Base-by-base conservation (phyloP, 2,113 vertebrate species). In the Xiphorhynchus elegans region DNA sequence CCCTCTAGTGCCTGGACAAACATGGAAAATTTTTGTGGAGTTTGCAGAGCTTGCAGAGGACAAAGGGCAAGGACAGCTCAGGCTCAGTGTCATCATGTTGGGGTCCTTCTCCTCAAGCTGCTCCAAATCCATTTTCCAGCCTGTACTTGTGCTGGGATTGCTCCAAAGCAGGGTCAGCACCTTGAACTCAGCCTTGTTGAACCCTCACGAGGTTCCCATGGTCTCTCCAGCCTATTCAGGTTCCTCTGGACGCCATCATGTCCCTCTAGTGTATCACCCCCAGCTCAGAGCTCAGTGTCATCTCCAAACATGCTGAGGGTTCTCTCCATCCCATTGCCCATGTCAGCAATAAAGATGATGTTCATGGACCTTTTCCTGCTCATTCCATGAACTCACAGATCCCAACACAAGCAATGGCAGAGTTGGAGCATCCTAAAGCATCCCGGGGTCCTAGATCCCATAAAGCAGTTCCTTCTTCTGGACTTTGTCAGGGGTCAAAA, bases 1-100 rank as follows among this genome's bases (percentile, higher is more conserved):
- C 95, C 85, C 95, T 90, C 93, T 95, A 93, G 95, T 69, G 95
- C 93, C 91, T 35, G 16, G 3, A 17, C 73, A 89, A 68, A 79
- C 8, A 0, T 2, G 40, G 40, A 40, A 40, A 40, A 40, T 12
- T 40, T 40, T 42, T 42, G 14, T 50, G 70, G 3, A 75, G 75
- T 58, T n/a, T 28, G 37, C 23, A 59, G 40, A 46, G 58, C 33
- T 64, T 11, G 69, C 40, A 1, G 29, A 64, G 47, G 50, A 7
- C 6, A 4, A 24, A 11, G 24, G 42, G 46, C 33, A 9, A 31
- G 58, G n/a, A 14, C 1, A 10, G 47, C 62, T 33, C n/a, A 7
- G 52, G 68, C 7, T 42, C 5, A 2, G 35, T 2, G 8, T 50
- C 52, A 23, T 21, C 28, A 2, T 1, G 4, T 11, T 16, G 17